Evolutionary conservation across 2,888 invertebrate genomes (phyloP).

Genomic region (Eucriotettix oculatus): DNA sequence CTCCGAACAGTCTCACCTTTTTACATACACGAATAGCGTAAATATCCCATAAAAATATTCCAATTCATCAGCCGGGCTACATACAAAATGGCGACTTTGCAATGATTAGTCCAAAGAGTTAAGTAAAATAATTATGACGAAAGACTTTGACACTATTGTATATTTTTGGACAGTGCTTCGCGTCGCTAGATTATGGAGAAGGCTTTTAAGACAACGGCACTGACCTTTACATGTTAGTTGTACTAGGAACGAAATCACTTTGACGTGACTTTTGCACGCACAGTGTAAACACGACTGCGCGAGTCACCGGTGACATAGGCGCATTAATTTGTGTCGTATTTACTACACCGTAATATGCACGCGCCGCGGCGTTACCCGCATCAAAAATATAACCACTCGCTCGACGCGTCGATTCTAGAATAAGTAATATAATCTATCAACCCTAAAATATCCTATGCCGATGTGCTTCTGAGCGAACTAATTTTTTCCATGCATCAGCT

Average conservation of each 20-base stretch:
- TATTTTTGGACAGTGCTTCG: not conserved
- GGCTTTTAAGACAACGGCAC: not conserved
- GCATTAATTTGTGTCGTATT: slow-evolving; percentile 6
- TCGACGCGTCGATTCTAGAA: too few species aligned
- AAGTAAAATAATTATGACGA: not conserved
- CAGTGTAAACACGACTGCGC: slow-evolving; percentile 15
- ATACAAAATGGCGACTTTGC: slow-evolving; percentile 15
- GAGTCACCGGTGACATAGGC: slow-evolving; percentile 12
- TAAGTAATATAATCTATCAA: too few species aligned
- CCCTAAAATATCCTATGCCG: too few species aligned
- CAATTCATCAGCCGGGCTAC: slow-evolving; percentile 14
- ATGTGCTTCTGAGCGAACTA: not conserved
- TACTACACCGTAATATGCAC: too few species aligned
- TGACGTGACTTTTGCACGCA: slow-evolving; percentile 13
- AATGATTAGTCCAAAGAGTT: slow-evolving; percentile 11
- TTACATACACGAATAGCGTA: not conserved
- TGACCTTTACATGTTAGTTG: slow-evolving; percentile 10
- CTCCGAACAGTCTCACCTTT: not conserved
- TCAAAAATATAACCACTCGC: too few species aligned
- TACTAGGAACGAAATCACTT: slow-evolving; percentile 11
- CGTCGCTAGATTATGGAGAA: too few species aligned
- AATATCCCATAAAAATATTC: slow-evolving; percentile 4
- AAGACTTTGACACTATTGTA: not conserved
- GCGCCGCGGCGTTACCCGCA: too few species aligned
- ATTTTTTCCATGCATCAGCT: slow-evolving; percentile 9